Evolutionary conservation across 2,113 vertebrate genomes (phyloP), one percentile per base, ranked within the genome.

Genomic region (Onychostruthus taczanowskii): DNA sequence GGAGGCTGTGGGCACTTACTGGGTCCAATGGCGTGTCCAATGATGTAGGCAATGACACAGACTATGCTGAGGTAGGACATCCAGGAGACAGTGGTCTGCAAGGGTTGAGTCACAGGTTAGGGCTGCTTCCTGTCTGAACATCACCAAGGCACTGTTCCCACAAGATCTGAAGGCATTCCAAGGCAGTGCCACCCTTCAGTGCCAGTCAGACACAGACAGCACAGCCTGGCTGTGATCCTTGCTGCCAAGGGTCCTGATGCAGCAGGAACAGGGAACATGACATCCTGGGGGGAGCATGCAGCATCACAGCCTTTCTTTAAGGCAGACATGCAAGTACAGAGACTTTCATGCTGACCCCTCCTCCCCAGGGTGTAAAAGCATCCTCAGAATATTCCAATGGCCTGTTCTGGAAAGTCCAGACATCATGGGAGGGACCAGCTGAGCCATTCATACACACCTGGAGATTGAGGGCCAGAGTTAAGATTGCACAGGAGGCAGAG

Each of bases 61-160:
- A 75, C 28, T 12, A 99, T 99, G 98, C 99, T 99, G 93, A 99
- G 5, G 31, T 98, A 99, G 2, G 99, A 98, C 98, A 99, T 99
- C 99, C 99, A 98, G 0, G 97, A 52, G 52, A 99, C 21, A 0
- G 68, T 55, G 43, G 23, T 5, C 98, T 98, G 96, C 1, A 43
- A 20, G 68, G 82, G 13, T 76, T 26, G 14, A 22, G 24, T 33
- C 43, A 39, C 16, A 28, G 43, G 46, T 97, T 43, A 91, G 70
- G 27, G 3, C 19, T 3, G 11, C 28, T 10, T 81, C 56, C 33
- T 33, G 11, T 1, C 78, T 49, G 21, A 63, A 7, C 37, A 30
- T 3, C 93, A 20, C 37, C 63, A 8, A 31, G 50, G 50, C 27
- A 21, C 55, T 23, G 1, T 1, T 61, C 49, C 4, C 23, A 17